Percentiles rank a stretch among this genome's conserved stretches.
Evolutionary conservation across 2,797 vertebrate genomes (phyloP).

Genomic region (Paguma larvata): DNA sequence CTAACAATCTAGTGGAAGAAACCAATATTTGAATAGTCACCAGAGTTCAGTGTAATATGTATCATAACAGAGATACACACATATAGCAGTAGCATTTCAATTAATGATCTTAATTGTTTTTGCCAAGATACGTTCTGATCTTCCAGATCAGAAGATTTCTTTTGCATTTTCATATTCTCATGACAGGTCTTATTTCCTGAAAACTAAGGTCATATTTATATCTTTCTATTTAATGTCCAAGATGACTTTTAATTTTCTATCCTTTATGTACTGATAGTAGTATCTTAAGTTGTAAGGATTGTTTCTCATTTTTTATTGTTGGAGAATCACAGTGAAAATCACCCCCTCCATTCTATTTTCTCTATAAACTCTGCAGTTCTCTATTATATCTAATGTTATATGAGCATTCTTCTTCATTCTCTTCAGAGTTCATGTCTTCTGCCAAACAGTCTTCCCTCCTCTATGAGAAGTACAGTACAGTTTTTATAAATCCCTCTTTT

Average conservation of each 20-base stretch:
- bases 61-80: background rate
- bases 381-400: background rate
- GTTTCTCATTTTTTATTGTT: background rate
- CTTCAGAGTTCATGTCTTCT: background rate
- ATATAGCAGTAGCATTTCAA: background rate
- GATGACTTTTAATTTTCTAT: background rate
- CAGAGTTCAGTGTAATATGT: background rate
- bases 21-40: background rate
- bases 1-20: background rate
- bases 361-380: background rate
- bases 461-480: background rate
- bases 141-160: background rate
- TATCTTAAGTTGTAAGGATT: background rate
- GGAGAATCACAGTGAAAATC: background rate
- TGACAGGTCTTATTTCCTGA: background rate
- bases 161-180: background rate
- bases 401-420: background rate
- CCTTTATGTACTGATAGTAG: background rate
- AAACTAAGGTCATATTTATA: slow-evolving; percentile 35
- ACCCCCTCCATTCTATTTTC: background rate
- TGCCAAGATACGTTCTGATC: background rate
- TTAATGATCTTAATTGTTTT: slow-evolving; percentile 16
- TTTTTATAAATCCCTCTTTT: background rate
- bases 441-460: background rate
- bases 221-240: background rate